These are phyloP conservation scores for Hirundo rustica DNA, from an alignment of 2,797 vertebrate species.

Conservation along the genomic window DNA sequence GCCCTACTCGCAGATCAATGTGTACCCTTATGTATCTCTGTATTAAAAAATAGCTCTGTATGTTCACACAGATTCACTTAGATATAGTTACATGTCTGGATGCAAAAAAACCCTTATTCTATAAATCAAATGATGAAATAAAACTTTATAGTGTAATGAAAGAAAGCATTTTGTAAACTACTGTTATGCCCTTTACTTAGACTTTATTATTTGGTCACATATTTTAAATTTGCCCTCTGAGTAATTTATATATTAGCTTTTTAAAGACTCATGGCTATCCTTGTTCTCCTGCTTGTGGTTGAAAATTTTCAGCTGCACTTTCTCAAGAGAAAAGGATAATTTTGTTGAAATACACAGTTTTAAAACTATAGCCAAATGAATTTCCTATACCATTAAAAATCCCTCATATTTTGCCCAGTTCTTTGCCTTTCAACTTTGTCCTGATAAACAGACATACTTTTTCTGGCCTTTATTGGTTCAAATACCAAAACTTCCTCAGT, in stretches of 20 bases:
- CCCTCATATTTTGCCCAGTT: not conserved
- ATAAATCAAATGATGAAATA: not conserved
- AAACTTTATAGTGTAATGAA: not conserved
- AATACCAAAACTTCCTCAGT: not conserved
- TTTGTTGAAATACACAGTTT: not conserved
- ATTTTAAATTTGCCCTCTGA: not conserved
- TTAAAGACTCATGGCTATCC: not conserved
- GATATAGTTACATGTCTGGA: not conserved
- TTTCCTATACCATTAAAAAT: accelerated
- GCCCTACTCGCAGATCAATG: accelerated
- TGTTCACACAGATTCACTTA: not conserved
- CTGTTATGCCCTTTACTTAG: not conserved
- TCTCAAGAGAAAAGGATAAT: not conserved
- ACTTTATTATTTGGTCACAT: not conserved
- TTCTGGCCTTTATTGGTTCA: not conserved
- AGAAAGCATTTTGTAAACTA: not conserved
- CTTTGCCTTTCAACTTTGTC: not conserved
- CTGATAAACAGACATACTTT: not conserved
- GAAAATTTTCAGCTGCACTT: not conserved
- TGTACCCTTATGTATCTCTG: not conserved
- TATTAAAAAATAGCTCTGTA: not conserved
- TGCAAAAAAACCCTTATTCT: not conserved
- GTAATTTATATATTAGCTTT: not conserved
- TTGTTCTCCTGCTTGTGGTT: not conserved
- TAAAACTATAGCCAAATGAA: not conserved